Conservation (phyloP, 2,797 vertebrate genomes). For the Poeciliopsis presidionis region DNA sequence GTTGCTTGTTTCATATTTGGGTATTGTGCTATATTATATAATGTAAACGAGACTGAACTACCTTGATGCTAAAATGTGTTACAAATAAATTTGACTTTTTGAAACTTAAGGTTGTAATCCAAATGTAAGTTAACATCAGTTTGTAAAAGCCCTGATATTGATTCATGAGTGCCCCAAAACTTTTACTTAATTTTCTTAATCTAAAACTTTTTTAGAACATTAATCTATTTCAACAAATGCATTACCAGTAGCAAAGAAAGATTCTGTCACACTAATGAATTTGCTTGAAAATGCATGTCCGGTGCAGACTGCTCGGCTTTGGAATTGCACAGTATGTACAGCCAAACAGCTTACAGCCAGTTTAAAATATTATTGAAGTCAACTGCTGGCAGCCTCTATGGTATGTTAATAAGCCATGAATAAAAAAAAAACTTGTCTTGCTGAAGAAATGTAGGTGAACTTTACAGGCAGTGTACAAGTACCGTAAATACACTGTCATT, state of each 20-base stretch:
- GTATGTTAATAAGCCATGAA: slow-evolving; percentile 52
- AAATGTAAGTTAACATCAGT: neutral
- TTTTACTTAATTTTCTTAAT: slow-evolving; percentile 23
- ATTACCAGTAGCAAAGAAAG: slow-evolving; percentile 36
- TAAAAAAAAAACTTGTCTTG: slow-evolving; percentile 29
- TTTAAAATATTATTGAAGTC: slow-evolving; percentile 57
- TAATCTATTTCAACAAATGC: slow-evolving; percentile 13
- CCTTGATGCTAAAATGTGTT: no score
- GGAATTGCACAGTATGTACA: slow-evolving; percentile 30
- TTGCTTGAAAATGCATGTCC: slow-evolving; percentile 39
- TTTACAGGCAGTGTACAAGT: slow-evolving; percentile 19
- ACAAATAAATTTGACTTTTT: neutral
- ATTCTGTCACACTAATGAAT: slow-evolving; percentile 48
- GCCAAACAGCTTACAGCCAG: slow-evolving; percentile 38
- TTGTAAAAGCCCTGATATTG: neutral
- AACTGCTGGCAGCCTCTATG: slow-evolving; percentile 42
- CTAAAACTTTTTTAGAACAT: slow-evolving; percentile 45
- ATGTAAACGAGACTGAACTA: no score
- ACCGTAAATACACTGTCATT: slow-evolving; percentile 38
- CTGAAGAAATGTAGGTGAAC: slow-evolving; percentile 33
- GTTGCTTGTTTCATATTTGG: neutral
- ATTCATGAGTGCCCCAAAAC: slow-evolving; percentile 7
- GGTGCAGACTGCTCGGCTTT: slow-evolving; percentile 8
- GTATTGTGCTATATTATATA: neutral
- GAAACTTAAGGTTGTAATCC: neutral